Evolutionary conservation across 2,797 vertebrate genomes (phyloP).

Genomic region (Threskiornis aethiopicus): DNA sequence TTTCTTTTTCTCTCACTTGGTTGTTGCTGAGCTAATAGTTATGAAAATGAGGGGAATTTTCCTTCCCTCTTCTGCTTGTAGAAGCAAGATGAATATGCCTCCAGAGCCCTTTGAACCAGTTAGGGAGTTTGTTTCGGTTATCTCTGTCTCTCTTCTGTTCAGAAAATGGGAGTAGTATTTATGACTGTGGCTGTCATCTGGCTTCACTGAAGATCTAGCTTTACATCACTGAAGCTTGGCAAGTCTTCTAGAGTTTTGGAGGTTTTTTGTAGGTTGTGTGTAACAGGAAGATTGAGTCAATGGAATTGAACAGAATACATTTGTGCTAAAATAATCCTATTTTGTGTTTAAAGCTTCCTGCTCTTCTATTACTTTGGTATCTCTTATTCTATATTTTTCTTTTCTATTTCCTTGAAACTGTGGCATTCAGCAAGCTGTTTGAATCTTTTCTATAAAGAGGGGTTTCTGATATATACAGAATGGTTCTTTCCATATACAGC

Average conservation of each 20-base stretch:
- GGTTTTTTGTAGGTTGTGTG: background rate
- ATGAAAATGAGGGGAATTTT: background rate
- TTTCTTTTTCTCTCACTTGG: background rate
- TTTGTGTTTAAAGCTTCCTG: slow-evolving; percentile 30
- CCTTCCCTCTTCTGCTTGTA: background rate
- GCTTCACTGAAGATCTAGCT: background rate
- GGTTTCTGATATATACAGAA: background rate
- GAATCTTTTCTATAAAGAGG: background rate
- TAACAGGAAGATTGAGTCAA: background rate
- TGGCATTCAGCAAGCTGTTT: background rate
- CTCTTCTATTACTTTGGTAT: background rate
- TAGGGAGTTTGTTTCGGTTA: background rate
- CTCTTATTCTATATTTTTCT: background rate
- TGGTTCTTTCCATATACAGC: background rate
- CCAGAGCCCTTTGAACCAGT: background rate
- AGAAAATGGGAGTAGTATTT: background rate
- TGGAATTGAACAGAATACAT: background rate
- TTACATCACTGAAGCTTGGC: background rate
- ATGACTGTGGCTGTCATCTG: background rate
- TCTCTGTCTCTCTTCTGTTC: background rate
- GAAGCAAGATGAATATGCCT: background rate
- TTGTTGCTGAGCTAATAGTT: background rate
- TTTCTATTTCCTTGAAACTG: background rate
- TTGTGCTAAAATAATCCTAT: slow-evolving; percentile 22
- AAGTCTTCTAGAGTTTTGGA: background rate